A percentile compares a stretch with the other conserved stretches of the same genome.
These are phyloP conservation scores for Fukomys damarensis DNA, from an alignment of 2,113 vertebrate genomes.

Conservation along the genomic window DNA sequence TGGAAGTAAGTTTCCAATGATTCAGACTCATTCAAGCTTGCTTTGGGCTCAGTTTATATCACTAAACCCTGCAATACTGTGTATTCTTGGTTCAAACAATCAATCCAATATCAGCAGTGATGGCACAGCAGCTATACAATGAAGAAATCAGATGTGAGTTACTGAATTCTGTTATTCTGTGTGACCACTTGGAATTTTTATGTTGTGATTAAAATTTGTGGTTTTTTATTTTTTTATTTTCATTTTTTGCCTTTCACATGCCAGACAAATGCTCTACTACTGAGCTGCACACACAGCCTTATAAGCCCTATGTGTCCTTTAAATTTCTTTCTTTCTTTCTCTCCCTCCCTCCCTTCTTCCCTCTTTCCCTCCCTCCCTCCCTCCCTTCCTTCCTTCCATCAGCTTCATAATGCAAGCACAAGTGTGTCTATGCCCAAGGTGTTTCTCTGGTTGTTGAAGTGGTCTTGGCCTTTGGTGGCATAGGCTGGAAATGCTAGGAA, in stretches of 20 bases:
- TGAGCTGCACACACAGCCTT: neutral
- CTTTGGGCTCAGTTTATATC: neutral
- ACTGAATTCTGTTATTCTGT: neutral
- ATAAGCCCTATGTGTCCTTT: neutral
- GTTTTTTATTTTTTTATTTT: neutral
- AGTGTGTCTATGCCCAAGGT: neutral
- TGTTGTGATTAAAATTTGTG: neutral
- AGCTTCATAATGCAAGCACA: neutral
- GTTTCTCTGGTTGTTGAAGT: neutral
- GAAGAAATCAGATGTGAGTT: neutral
- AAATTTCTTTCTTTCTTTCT: neutral
- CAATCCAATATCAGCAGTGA: neutral
- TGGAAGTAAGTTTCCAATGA: constrained; percentile 5
- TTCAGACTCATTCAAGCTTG: neutral
- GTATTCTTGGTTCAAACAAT: neutral
- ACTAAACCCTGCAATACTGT: neutral
- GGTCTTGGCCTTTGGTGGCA: neutral
- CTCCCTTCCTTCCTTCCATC: neutral
- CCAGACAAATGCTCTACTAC: neutral
- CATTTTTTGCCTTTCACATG: neutral
- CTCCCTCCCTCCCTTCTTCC: neutral
- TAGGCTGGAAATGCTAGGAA: neutral
- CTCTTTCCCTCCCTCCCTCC: neutral
- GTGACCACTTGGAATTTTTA: neutral
- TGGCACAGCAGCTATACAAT: neutral